phyloP scores from a whole-genome alignment of 2,888 invertebrate species.

The Oscheius myriophilus region DNA sequence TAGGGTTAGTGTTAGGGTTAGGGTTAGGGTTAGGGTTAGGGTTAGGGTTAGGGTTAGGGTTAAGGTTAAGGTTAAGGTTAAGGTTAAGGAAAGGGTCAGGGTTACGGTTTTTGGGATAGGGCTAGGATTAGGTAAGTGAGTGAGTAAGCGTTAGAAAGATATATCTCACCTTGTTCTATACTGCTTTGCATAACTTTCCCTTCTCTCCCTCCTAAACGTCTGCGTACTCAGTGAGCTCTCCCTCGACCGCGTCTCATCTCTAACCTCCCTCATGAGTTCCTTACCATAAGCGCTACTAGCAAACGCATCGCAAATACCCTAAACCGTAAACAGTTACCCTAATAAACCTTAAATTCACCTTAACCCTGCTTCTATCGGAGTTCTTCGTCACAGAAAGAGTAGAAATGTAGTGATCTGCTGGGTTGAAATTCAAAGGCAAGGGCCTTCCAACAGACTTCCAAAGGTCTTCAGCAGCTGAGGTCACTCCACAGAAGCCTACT shows the following conservation, averaged over 20 bases:
- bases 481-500: slow-evolving; percentile 62
- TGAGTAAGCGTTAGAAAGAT: too few species aligned
- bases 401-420: slow-evolving; percentile 71
- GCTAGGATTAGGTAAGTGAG: background rate
- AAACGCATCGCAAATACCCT: slow-evolving; percentile 42
- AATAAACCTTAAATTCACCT: background rate
- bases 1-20: too few species aligned
- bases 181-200: slow-evolving; percentile 13
- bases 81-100: too few species aligned
- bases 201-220: slow-evolving; percentile 5
- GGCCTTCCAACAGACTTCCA: slow-evolving; percentile 59
- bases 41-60: too few species aligned
- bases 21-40: too few species aligned
- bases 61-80: too few species aligned
- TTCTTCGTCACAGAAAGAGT: slow-evolving; percentile 54
- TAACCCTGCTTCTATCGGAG: slow-evolving; percentile 21
- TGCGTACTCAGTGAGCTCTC: slow-evolving; percentile 12
- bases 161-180: slow-evolving; percentile 6
- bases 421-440: slow-evolving; percentile 69
- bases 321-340: slow-evolving; percentile 6
- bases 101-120: background rate
- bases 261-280: slow-evolving; percentile 34
- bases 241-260: slow-evolving; percentile 2
- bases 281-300: slow-evolving; percentile 38
- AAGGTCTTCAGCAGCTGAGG: slow-evolving; percentile 50